These are phyloP conservation scores for Baryphthengus martii DNA, from an alignment of 2,113 vertebrate genomes.

Conservation along the genomic window DNA sequence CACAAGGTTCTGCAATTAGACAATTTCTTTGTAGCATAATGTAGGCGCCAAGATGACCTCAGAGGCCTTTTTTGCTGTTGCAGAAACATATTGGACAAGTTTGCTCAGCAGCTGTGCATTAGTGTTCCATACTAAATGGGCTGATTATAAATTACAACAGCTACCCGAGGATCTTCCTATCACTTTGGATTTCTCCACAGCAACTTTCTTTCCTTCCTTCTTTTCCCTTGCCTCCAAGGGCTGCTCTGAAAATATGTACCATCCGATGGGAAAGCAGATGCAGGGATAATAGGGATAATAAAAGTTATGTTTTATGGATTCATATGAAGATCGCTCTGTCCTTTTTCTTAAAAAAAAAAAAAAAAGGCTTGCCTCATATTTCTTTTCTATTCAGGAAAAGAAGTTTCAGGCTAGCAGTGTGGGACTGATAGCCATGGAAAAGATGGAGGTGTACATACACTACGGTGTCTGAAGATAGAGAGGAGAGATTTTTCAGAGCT, in stretches of 20 bases:
- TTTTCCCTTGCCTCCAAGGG: constrained; percentile 6
- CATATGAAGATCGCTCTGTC: neutral
- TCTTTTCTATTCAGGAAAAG: constrained; percentile 11
- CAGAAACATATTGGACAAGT: constrained; percentile 36
- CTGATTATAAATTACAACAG: constrained; percentile 51
- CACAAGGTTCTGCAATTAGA: constrained; percentile 57
- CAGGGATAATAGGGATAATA: constrained; percentile 2
- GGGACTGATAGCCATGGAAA: neutral
- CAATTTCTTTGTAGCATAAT: constrained; percentile 3
- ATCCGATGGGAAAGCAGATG: constrained; percentile 2
- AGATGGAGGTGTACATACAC: neutral
- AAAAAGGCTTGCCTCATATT: neutral
- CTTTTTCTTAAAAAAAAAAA: neutral
- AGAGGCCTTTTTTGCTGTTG: constrained; percentile 17
- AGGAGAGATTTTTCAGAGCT: neutral
- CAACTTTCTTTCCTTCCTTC: neutral
- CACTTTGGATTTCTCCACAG: neutral
- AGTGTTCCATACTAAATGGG: constrained; percentile 29
- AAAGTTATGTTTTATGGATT: neutral
- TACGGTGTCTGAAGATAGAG: neutral
- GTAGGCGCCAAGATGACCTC: constrained; percentile 38
- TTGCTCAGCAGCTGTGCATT: constrained; percentile 58
- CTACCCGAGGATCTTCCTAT: constrained; percentile 13
- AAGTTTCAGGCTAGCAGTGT: neutral
- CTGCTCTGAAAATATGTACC: neutral